These are phyloP conservation scores for Linepithema humile DNA, from an alignment of 1,140 invertebrate genomes.

Conservation along the genomic window DNA sequence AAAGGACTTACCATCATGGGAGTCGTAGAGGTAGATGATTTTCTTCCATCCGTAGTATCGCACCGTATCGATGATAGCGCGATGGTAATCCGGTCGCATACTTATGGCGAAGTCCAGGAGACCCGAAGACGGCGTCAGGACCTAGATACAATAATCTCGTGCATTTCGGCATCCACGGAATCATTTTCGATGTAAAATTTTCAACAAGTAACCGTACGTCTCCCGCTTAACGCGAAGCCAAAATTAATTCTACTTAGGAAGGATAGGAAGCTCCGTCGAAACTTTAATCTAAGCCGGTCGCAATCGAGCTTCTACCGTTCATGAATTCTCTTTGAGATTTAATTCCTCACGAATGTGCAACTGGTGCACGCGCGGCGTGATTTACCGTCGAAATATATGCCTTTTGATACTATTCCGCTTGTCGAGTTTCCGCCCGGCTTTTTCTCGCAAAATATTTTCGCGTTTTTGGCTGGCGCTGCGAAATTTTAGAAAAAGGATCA, in stretches of 20 bases:
- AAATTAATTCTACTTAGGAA: slow-evolving; percentile 42
- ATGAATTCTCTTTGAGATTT: slow-evolving; percentile 48
- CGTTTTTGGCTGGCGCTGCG: not conserved
- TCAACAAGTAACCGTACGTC: not conserved
- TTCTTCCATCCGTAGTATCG: slow-evolving; percentile 95
- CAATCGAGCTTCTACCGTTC: slow-evolving; percentile 33
- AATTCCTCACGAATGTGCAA: slow-evolving; percentile 45
- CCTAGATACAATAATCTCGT: slow-evolving; percentile 81
- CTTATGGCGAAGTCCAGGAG: slow-evolving; percentile 95
- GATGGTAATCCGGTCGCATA: slow-evolving; percentile 97
- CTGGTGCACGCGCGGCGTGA: slow-evolving; percentile 33
- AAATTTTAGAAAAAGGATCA: not conserved
- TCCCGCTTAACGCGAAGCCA: not conserved
- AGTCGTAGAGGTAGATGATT: slow-evolving; percentile 97
- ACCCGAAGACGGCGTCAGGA: slow-evolving; percentile 92
- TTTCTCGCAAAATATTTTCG: not conserved
- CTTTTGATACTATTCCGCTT: slow-evolving; percentile 47
- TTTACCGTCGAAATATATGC: slow-evolving; percentile 50
- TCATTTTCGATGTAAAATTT: slow-evolving; percentile 13
- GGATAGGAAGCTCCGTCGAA: slow-evolving; percentile 13
- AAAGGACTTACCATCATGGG: slow-evolving; percentile 94
- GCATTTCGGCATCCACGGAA: not conserved
- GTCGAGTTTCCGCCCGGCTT: not conserved
- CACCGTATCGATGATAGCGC: slow-evolving; percentile 96
- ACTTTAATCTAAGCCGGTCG: slow-evolving; percentile 40